Evolutionary conservation across 2,888 invertebrate genomes (phyloP), one percentile per base, ranked within the genome.

Genomic region (Keiferia lycopersicella): DNA sequence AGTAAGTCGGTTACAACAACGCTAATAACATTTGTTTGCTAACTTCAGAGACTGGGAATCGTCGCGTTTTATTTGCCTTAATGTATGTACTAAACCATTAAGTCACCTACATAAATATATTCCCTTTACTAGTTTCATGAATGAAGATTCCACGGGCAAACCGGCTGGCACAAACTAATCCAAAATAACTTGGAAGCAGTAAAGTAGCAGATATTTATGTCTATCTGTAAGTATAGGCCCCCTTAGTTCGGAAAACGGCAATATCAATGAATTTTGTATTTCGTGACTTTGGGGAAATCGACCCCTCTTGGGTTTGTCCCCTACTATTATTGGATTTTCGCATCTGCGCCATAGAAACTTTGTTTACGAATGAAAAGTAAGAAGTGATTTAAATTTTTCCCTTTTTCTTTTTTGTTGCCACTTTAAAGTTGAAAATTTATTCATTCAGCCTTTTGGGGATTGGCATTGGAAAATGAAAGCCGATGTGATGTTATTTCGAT

Each of bases 181-280:
- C 63, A 64, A 68, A 69, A 65, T 66, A 66, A 63, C 68, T 68
- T 64, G 30, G 30, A 58, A 26, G 51, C 26, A 11, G 48, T 62
- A 50, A 48, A 60, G 60, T 58, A 39, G 39, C 12, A 26, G 45
- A 26, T 53, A 62, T 62, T 53, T 53, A 65, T 61, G 61, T 61
- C 57, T 63, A 56, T 58, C 58, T 64, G 50, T 67, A 64, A 63
- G 64, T 61, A 65, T 66, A 63, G 63, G 60, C 65, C 61, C 66
- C 64, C 65, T 58, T 69, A 80, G 53, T 76, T 85, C 77, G 75
- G 75, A 76, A 78, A 82, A 80, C 73, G 76, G 76, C 80, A 83
- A 86, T 86, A 84, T 83, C 86, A 77, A 87, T 88, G 86, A 87
- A 88, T 88, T 87, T 86, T 87, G 83, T 87, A 86, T 87, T 81